Percentiles rank a stretch among this genome's conserved stretches.
These are phyloP conservation scores for Crossocerus cetratus DNA, from an alignment of 2,888 invertebrate genomes.

Conservation along the genomic window DNA sequence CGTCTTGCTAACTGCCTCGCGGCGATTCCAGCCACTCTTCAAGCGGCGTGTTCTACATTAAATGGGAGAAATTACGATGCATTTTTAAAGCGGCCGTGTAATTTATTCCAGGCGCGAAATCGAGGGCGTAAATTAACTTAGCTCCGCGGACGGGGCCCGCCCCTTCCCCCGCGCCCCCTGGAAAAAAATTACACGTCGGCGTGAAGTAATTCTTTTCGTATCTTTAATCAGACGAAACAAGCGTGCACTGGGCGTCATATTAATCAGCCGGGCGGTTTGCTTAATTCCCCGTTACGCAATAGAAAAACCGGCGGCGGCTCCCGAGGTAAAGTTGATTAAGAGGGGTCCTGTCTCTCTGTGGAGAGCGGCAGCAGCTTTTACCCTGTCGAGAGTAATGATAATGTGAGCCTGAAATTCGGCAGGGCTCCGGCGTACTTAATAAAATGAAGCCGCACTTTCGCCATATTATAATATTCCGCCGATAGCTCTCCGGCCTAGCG, in stretches of 20 bases:
- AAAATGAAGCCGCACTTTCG: conserved; percentile 40
- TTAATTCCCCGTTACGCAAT: conserved; percentile 1
- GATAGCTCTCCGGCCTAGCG: conserved; percentile 40
- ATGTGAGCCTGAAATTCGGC: conserved; percentile 40
- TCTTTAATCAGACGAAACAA: conserved; percentile 5
- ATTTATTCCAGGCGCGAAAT: not conserved
- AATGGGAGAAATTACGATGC: conserved; percentile 2
- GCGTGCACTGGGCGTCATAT: not conserved
- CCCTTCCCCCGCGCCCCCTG: not conserved
- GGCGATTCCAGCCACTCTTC: not conserved
- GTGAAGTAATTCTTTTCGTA: conserved; percentile 5
- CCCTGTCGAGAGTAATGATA: conserved; percentile 25
- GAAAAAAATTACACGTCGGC: not conserved
- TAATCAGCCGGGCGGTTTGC: not conserved
- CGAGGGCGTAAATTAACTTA: conserved; percentile 2
- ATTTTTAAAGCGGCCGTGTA: not conserved
- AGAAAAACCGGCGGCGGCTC: not conserved
- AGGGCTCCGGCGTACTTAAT: conserved; percentile 40
- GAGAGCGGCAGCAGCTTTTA: conserved; percentile 5
- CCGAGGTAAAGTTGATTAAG: conserved; percentile 4
- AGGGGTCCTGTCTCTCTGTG: not conserved
- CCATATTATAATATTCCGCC: conserved; percentile 41
- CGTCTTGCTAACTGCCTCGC: not conserved
- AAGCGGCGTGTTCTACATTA: not conserved
- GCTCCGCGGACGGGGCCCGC: not conserved